Evolutionary conservation across 2,797 vertebrate genomes (phyloP), one percentile per base, ranked within the genome.

Genomic region (Pseudochaenichthys georgianus): DNA sequence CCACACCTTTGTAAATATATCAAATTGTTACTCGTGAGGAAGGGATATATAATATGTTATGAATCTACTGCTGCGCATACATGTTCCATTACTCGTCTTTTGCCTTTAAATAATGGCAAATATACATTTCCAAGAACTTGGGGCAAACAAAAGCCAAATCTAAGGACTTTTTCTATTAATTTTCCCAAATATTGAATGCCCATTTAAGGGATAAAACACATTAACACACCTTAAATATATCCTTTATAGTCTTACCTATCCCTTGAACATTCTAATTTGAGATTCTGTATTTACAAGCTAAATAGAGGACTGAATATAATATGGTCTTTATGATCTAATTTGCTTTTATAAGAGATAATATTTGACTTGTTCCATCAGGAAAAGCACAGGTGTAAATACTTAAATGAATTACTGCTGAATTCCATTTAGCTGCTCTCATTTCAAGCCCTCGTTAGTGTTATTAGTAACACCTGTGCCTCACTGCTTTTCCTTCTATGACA

Each of bases 271-370:
- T 28, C 38, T 7, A 7, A 2, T 17, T 19, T 13, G 13, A 72
- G 34, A 11, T 21, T 3, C 23, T 38, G 17, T 5, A 41, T 23
- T 51, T 45, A 3, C 13, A 54, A 46, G 43, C 48, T 41, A 4
- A 73, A 50, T 38, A 50, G 23, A 19, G 7, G 34, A 13, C 34
- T 9, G 23, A 53, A 60, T 51, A 66, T 60, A 0, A 67, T 64
- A 28, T 57, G 19, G 10, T 68, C 16, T 31, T n/a, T 9, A 53
- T 64, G 47, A 75, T 70, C 28, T 63, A 12, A 67, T 58, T 11
- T 9, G 50, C 9, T 12, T 52, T 12, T 23, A 23, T 23, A 11
- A 5, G 10, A 21, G 19, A 52, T 5, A 5, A 12, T 38, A 58
- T 19, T 58, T 59, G 34, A 42, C 0, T 21, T 2, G 48, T 51